Percentiles rank a stretch among this genome's conserved stretches.
Evolutionary conservation across 2,888 invertebrate genomes (phyloP).

Genomic region (Cataglyphis livida): DNA sequence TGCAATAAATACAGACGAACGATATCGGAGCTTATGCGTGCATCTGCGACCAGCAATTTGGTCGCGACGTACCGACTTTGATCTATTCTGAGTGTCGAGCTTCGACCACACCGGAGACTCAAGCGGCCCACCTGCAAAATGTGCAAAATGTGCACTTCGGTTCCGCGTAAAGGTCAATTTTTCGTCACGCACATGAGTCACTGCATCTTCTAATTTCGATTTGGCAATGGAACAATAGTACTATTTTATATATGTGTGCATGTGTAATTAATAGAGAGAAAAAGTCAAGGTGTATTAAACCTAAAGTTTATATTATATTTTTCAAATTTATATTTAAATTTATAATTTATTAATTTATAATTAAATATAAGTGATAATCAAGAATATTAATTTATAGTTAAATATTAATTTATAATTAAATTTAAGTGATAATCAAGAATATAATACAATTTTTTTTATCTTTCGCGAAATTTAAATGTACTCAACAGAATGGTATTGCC

Average conservation of each 20-base stretch:
- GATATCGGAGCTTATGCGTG: slow-evolving; percentile 59
- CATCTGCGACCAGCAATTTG: slow-evolving; percentile 66
- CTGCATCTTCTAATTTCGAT: slow-evolving; percentile 24
- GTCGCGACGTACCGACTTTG: slow-evolving; percentile 71
- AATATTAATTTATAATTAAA: background rate
- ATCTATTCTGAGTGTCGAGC: slow-evolving; percentile 75
- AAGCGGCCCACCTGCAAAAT: slow-evolving; percentile 75
- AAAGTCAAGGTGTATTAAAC: background rate
- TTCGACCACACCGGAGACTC: slow-evolving; percentile 51
- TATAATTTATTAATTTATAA: too few species aligned
- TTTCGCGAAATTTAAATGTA: background rate
- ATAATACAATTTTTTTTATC: background rate
- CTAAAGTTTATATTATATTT: background rate
- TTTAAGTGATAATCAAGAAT: background rate
- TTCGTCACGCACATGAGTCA: slow-evolving; percentile 61
- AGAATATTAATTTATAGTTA: background rate
- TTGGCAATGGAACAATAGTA: slow-evolving; percentile 1
- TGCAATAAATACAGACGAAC: slow-evolving; percentile 72
- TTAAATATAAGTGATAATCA: background rate
- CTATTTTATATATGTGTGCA: background rate
- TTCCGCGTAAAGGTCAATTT: slow-evolving; percentile 54
- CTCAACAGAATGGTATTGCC: background rate
- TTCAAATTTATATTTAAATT: background rate
- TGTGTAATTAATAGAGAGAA: background rate
- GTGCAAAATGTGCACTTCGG: slow-evolving; percentile 61